phyloP scores from a whole-genome alignment of 2,113 vertebrate species.

The Eudorcas thomsonii region DNA sequence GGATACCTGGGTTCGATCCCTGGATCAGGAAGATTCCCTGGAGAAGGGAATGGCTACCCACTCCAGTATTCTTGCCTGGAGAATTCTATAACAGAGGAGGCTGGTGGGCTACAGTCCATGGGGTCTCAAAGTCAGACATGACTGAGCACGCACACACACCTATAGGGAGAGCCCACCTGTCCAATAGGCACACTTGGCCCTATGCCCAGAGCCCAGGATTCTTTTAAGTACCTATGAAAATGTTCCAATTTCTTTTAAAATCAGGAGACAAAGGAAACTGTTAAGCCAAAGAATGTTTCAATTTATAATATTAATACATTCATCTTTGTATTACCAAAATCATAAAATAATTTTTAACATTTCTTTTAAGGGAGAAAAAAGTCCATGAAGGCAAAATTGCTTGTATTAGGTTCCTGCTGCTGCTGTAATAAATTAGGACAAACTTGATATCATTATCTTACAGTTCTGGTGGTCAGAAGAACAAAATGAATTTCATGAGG shows the following conservation, averaged over 20 bases:
- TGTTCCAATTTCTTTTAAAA: slow-evolving; percentile 34
- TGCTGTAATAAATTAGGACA: background rate
- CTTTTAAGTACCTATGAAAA: background rate
- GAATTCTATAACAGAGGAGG: background rate
- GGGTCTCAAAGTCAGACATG: background rate
- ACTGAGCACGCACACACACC: background rate
- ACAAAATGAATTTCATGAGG: background rate
- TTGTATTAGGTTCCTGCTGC: background rate
- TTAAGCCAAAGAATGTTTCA: background rate
- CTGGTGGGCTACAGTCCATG: background rate
- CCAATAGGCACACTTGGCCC: background rate
- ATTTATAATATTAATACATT: background rate
- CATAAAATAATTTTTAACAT: background rate
- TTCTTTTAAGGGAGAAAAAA: background rate
- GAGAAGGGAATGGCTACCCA: background rate
- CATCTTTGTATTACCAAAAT: background rate
- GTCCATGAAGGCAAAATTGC: background rate
- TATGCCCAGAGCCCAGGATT: background rate
- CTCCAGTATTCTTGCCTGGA: background rate
- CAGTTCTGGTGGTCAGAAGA: background rate
- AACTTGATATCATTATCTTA: background rate
- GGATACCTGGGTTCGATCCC: background rate
- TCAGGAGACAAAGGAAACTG: background rate
- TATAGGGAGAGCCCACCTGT: background rate
- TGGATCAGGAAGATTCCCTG: background rate